Percentiles rank a stretch among this genome's conserved stretches.
Conservation (phyloP, 2,888 invertebrate species). For the Andrena trimmerana region DNA sequence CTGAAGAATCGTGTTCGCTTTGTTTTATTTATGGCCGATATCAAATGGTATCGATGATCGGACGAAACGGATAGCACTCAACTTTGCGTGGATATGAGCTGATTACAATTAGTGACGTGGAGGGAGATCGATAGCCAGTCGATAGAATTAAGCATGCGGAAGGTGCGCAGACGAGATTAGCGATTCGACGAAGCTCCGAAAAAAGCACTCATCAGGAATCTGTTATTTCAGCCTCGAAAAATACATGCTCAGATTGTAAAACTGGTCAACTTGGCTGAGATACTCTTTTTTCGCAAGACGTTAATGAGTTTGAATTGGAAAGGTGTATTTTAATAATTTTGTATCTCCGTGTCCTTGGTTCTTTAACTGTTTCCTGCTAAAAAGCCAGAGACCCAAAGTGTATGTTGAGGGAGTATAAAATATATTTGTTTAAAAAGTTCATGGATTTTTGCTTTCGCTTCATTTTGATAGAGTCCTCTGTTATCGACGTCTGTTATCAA, state of each 20-base stretch:
- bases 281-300: neutral
- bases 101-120: constrained; percentile 4
- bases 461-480: constrained; percentile 43
- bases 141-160: constrained; percentile 1
- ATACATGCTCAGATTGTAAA: neutral
- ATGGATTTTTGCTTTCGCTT: neutral
- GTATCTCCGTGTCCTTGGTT: neutral
- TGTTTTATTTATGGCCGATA: neutral
- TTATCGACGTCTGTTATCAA: constrained; percentile 68
- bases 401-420: no score
- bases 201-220: no score
- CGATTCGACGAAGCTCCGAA: no score
- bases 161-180: neutral
- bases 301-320: neutral
- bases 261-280: constrained; percentile 11
- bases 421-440: constrained; percentile 7
- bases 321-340: neutral
- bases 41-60: neutral
- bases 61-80: neutral
- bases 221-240: no score
- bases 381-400: no score
- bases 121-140: constrained; percentile 12
- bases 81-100: neutral
- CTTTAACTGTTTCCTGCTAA: neutral
- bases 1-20: neutral